Evolutionary conservation across 2,113 vertebrate species (phyloP).

Genomic region (Osmerus mordax): DNA sequence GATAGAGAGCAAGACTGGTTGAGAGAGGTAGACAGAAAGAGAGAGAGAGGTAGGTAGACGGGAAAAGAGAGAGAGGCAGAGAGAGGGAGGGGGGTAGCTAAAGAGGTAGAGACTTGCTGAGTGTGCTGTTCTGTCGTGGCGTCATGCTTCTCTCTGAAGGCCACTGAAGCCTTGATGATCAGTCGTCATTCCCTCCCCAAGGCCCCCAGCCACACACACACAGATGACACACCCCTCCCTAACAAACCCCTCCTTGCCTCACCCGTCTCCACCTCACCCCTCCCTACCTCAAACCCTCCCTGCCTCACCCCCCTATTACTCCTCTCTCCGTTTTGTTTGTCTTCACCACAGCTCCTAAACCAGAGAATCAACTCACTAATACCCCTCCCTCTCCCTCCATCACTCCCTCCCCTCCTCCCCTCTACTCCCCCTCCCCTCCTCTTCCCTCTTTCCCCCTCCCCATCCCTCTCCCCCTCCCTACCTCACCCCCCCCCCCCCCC

Average conservation of each 20-base stretch:
- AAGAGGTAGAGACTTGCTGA: conserved; percentile 44
- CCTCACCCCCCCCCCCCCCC: no score
- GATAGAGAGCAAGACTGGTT: no score
- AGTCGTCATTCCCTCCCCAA: conserved; percentile 47
- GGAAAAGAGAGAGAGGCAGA: background rate
- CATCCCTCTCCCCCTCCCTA: no score
- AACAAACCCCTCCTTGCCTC: background rate
- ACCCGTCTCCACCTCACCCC: background rate
- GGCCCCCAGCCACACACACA: conserved; percentile 30
- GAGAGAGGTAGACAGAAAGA: background rate
- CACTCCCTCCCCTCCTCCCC: no score
- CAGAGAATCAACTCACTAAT: conserved; percentile 5
- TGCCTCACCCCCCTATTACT: background rate
- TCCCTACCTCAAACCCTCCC: background rate
- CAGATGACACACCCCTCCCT: conserved; percentile 1
- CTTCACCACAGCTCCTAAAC: conserved; percentile 16
- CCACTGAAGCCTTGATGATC: conserved; percentile 43
- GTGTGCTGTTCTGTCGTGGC: conserved; percentile 34
- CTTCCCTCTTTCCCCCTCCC: no score
- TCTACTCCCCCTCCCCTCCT: no score
- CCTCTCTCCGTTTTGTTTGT: background rate
- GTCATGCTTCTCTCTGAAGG: conserved; percentile 14
- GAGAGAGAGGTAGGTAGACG: background rate
- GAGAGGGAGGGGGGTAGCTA: background rate
- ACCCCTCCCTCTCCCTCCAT: no score